Base-by-base conservation (phyloP, 1,140 invertebrate genomes). In the Megalonaias nervosa region DNA sequence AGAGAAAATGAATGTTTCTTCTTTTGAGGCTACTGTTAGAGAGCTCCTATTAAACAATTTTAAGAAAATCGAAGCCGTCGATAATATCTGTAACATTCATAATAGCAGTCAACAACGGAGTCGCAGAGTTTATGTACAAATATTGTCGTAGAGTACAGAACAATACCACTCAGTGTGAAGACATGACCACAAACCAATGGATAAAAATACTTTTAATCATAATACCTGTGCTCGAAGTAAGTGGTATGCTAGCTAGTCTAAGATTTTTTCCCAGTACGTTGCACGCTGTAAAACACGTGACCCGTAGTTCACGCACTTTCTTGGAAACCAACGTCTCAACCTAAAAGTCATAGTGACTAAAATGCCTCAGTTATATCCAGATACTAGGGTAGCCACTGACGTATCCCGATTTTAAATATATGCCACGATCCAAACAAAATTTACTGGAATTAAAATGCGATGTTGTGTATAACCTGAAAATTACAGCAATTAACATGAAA, bases 31-130 rank as follows among this genome's bases (percentile, higher is more conserved):
- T 15, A 59, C 70, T 0, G n/a, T 75, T 31, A 21, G 67, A 5
- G 74, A 64, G 19, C 67, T 75, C 4, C 67, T 70, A 13, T 69
- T 75, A 67, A 75, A 75, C 38, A 67, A 75, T 23, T 75, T 75
- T 68, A 66, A 75, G 48, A 75, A 75, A 48, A 75, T 48, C 55
- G 68, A 16, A 9, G 58, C 66, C 9, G 74, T 66, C 11, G 74
- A 75, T 19, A 68, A 23, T 75, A 67, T 75, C 19, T 69, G 74
- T 58, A 75, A 75, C 67, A 48, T 69, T 57, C 74, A 75, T 60
- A n/a, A 61, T 75, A 14, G 16, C n/a, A 31, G 48, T 69, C 26
- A n/a, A 21, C 23, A 17, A 19, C 2, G 67, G 74, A 3, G 61
- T 64, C 0, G 74, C 74, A 3, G 56, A 64, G 19, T 75, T 69